These are phyloP conservation scores for Orchesella cincta DNA, from an alignment of 1,140 invertebrate genomes.

Conservation along the genomic window DNA sequence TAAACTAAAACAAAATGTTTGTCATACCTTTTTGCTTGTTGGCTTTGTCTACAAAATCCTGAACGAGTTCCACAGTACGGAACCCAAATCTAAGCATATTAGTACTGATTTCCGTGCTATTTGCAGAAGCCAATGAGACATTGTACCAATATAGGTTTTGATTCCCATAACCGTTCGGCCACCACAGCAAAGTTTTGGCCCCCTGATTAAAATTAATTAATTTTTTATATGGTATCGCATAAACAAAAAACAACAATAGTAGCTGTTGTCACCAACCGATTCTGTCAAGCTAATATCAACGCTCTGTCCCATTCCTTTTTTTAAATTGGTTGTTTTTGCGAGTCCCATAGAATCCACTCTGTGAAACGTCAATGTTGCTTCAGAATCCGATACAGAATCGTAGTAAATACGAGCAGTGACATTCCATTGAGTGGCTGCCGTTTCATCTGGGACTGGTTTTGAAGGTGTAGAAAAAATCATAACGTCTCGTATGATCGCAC, in stretches of 20 bases:
- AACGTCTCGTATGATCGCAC: conserved; percentile 60
- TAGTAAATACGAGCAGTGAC: conserved; percentile 43
- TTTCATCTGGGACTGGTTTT: conserved; percentile 40
- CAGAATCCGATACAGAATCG: conserved; percentile 27
- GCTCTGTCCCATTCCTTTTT: background rate
- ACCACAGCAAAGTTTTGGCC: conserved; percentile 71
- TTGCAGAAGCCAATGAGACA: conserved; percentile 58
- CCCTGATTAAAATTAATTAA: conserved; percentile 4
- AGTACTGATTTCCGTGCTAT: conserved; percentile 53
- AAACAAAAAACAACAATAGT: background rate
- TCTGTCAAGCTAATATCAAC: background rate
- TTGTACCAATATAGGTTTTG: conserved; percentile 75
- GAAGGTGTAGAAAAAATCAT: conserved; percentile 51
- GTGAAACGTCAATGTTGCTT: background rate
- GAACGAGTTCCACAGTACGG: conserved; percentile 76
- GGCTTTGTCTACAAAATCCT: conserved; percentile 66
- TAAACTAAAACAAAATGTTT: too few species aligned
- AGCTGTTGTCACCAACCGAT: background rate
- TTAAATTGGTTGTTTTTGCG: background rate
- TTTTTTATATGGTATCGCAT: background rate
- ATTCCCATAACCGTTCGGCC: conserved; percentile 90
- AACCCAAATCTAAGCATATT: conserved; percentile 74
- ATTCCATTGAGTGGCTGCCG: conserved; percentile 39
- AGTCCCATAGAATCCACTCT: background rate
- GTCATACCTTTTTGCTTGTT: conserved; percentile 46